Base-by-base conservation (phyloP, 2,113 vertebrate genomes). In the Fukomys damarensis region DNA sequence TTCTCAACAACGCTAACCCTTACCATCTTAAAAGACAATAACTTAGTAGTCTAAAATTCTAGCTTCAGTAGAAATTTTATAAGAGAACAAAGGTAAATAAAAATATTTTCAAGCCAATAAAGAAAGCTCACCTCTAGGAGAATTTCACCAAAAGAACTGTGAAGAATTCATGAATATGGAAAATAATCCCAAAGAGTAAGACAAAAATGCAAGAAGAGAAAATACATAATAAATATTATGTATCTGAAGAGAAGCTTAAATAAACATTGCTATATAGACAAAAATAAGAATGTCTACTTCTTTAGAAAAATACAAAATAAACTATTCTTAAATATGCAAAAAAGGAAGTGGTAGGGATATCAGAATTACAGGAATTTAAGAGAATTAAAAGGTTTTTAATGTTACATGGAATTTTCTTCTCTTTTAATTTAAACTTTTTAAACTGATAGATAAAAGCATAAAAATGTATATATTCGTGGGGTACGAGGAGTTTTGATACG, bases 21-120 rank as follows among this genome's bases (percentile, higher is more conserved):
- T 72, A 76, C 13, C 6, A 59, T 87, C 28, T 22, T n/a, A 58
- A 68, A 58, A 79, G 54, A 94, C 84, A 79, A 46, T 35, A 63
- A 93, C 70, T 5, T 79, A 8, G 22, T 65, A 89, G 65, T 19
- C 32, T 72, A 46, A 43, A 91, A 91, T 65, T 89, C 32, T 24
- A 92, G 63, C 10, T 63, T 35, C 19, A 86, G 11, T 19, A 89
- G n/a, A 92, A 84, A 49, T 52, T 80, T 90, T 79, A 38, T 70
- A 63, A 92, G 22, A 88, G n/a, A 87, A 61, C 16, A 32, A 83
- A 93, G 79, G 54, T 63, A 87, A 82, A 74, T 56, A 89, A 72
- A 30, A 41, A 49, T n/a, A 63, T 72, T 72, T 70, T 49, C n/a
- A 89, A 84, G 3, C n/a, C 46, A 46, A 41, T 70, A 85, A 84